Conservation (phyloP, 2,113 vertebrate species). For the Mirza zaza region DNA sequence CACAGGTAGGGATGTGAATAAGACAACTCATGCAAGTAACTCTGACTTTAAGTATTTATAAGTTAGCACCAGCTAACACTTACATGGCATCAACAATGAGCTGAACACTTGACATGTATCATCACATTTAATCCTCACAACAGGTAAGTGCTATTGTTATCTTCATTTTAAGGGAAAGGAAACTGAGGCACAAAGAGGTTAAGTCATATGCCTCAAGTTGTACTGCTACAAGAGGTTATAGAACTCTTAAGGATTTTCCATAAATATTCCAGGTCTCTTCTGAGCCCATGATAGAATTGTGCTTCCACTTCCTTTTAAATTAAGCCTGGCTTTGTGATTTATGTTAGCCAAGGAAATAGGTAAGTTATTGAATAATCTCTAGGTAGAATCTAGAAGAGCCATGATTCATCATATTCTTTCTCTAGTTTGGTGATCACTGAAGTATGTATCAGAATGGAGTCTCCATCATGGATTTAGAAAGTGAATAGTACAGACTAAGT, state of each 20-base stretch:
- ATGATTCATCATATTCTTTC: not conserved
- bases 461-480: not conserved
- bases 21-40: not conserved
- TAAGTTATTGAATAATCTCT: not conserved
- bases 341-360: not conserved
- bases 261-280: not conserved
- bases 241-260: not conserved
- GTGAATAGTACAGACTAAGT: not conserved
- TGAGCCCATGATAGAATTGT: not conserved
- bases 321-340: not conserved
- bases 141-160: not conserved
- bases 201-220: not conserved
- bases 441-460: not conserved
- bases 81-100: not conserved
- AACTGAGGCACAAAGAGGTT: not conserved
- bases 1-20: not conserved
- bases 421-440: not conserved
- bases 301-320: not conserved
- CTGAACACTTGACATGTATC: not conserved
- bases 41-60: constrained; percentile 8
- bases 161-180: not conserved
- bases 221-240: not conserved
- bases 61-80: not conserved
- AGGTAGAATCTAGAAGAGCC: not conserved
- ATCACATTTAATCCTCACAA: not conserved